Percentiles rank a stretch among this genome's conserved stretches.
Evolutionary conservation across 2,888 invertebrate species (phyloP).

Genomic region (Stramonita haemastoma): DNA sequence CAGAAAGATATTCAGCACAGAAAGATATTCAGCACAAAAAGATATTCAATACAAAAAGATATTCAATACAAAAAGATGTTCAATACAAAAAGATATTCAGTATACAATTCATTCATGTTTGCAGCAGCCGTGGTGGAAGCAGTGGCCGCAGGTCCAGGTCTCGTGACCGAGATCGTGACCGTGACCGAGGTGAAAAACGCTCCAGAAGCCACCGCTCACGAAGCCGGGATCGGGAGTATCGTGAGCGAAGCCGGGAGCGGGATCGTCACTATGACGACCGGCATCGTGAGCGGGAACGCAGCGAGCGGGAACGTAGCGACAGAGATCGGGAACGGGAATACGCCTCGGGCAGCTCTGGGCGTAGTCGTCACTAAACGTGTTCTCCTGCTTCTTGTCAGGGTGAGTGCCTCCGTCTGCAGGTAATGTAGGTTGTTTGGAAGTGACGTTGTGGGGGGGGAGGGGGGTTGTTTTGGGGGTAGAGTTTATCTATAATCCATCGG

Average conservation of each 20-base stretch:
- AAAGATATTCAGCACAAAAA: too few relatives aligned
- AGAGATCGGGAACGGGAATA: constrained; percentile 47
- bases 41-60: too few relatives aligned
- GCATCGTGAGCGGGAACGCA: constrained; percentile 78
- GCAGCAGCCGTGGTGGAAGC: constrained; percentile 53
- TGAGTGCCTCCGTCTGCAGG: neutral
- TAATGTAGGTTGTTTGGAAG: neutral
- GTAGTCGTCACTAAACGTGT: constrained; percentile 34
- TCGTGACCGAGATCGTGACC: constrained; percentile 82
- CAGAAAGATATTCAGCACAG: too few relatives aligned
- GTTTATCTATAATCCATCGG: neutral
- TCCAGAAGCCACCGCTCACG: constrained; percentile 76
- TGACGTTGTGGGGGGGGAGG: neutral
- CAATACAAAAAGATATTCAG: too few relatives aligned
- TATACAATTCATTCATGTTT: neutral
- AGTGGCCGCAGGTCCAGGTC: constrained; percentile 85
- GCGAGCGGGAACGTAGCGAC: constrained; percentile 63
- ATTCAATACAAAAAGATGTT: too few relatives aligned
- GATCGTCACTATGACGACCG: constrained; percentile 79
- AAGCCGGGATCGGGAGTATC: constrained; percentile 77
- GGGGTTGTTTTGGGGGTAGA: neutral
- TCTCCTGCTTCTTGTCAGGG: constrained; percentile 14
- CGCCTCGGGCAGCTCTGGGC: constrained; percentile 40
- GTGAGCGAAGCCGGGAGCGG: constrained; percentile 63
- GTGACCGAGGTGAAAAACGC: constrained; percentile 73